Conservation (phyloP, 1,140 invertebrate genomes). For the Acromyrmex echinatior region DNA sequence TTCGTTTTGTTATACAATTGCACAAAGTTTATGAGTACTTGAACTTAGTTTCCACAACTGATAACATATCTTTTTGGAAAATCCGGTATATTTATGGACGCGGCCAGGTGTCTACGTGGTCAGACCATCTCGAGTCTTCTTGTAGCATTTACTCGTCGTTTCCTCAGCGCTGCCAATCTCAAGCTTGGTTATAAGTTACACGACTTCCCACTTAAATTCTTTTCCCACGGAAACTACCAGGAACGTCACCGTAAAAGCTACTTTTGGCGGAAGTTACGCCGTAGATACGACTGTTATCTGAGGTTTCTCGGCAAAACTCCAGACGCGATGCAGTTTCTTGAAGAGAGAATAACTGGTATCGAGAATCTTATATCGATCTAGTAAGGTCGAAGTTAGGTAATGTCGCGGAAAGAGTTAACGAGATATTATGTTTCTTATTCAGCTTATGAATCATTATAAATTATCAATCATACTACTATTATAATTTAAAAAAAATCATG, state of each 20-base stretch:
- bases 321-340: constrained; percentile 22
- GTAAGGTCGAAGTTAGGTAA: not conserved
- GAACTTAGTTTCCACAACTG: not conserved
- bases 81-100: not conserved
- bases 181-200: constrained; percentile 65
- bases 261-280: constrained; percentile 52
- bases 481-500: not conserved
- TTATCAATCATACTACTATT: not conserved
- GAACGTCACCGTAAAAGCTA: constrained; percentile 55
- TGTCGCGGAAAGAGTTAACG: not conserved
- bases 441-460: not conserved
- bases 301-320: constrained; percentile 30
- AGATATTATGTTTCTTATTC: not conserved
- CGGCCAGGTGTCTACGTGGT: constrained; percentile 42
- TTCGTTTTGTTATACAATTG: not conserved
- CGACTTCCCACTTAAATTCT: constrained; percentile 63
- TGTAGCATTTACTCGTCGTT: constrained; percentile 25
- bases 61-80: constrained; percentile 10
- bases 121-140: constrained; percentile 19
- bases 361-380: constrained; percentile 4
- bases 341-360: constrained; percentile 9
- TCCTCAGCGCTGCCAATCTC: constrained; percentile 43
- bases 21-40: not conserved
- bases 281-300: constrained; percentile 52
- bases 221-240: constrained; percentile 38